Base-by-base conservation (phyloP, 2,797 vertebrate species). In the Enteromius anoplus region DNA sequence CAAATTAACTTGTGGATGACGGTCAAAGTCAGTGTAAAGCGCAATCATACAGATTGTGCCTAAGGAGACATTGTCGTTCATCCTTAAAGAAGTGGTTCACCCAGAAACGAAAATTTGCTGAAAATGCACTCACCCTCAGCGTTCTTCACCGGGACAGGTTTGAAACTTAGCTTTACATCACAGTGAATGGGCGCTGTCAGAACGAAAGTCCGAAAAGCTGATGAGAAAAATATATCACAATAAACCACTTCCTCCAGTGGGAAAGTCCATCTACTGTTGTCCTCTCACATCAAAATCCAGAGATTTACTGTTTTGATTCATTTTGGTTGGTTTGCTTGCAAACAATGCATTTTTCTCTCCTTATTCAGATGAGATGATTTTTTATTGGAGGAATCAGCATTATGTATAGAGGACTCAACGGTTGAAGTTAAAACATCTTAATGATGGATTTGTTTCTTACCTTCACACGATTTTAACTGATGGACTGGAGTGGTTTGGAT, bases 41-140 rank as follows among this genome's bases (percentile, higher is more conserved):
- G 81, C 80, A 88, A 90, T 90, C 88, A 89, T 47, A 66, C 23
- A 64, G 68, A 77, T 37, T 47, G 58, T 84, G 83, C 75, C 85
- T 53, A 80, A n/a, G 29, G 47, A 53, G 66, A 83, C 70, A 19
- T 42, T 21, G 17, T 26, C 5, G 3, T 15, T 71, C 40, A 64
- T 17, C 51, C 65, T 70, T 40, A 82, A 82, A 82, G 21, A 5
- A 58, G n/a, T 4, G 14, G 72, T 34, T 51, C 5, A 11, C 4
- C 8, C 17, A 34, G 6, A 66, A 66, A 66, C 34, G 29, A n/a
- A 42, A 12, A 23, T 71, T 23, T 47, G 42, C 40, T 40, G 9
- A 40, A 40, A 66, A 37, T 64, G 60, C 26, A 6, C 60, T 64
- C 26, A 21, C 65, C 9, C 19, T 66, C 15, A 19, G 34, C 10